Conservation (phyloP, 2,888 invertebrate genomes). For the Lordiphosa fenestrarum region DNA sequence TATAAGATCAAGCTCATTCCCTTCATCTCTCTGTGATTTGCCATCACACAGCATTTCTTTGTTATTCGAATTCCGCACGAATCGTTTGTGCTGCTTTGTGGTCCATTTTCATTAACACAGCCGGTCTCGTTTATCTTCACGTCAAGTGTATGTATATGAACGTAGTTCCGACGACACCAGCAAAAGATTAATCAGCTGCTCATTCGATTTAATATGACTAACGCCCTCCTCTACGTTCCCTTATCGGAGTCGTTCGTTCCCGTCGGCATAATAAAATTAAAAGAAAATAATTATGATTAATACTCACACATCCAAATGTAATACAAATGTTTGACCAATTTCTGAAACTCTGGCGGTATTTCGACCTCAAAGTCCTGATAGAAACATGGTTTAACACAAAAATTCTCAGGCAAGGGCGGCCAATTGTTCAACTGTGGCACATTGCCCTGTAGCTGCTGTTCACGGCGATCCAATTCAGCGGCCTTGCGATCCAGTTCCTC, state of each 20-base stretch:
- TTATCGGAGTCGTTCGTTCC: not conserved
- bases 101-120: too few relatives aligned
- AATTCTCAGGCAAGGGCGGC: constrained; percentile 97
- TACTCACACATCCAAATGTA: constrained; percentile 98
- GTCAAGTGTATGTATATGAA: too few relatives aligned
- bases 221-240: not conserved
- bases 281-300: not conserved
- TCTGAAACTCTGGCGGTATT: constrained; percentile 98
- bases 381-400: constrained; percentile 98
- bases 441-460: constrained; percentile 88
- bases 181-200: constrained; percentile 6
- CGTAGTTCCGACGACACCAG: too few relatives aligned
- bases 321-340: constrained; percentile 95
- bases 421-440: constrained; percentile 95
- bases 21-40: too few relatives aligned
- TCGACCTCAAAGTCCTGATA: constrained; percentile 99
- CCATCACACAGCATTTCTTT: too few relatives aligned
- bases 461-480: constrained; percentile 91
- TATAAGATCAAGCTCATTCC: too few relatives aligned
- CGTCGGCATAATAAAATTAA: not conserved
- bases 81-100: too few relatives aligned
- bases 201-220: constrained; percentile 4
- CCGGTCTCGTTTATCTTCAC: too few relatives aligned
- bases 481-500: constrained; percentile 96
- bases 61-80: too few relatives aligned